Evolutionary conservation across 2,888 invertebrate genomes (phyloP), one percentile per base, ranked within the genome.

Genomic region (Epinotia demarniana): DNA sequence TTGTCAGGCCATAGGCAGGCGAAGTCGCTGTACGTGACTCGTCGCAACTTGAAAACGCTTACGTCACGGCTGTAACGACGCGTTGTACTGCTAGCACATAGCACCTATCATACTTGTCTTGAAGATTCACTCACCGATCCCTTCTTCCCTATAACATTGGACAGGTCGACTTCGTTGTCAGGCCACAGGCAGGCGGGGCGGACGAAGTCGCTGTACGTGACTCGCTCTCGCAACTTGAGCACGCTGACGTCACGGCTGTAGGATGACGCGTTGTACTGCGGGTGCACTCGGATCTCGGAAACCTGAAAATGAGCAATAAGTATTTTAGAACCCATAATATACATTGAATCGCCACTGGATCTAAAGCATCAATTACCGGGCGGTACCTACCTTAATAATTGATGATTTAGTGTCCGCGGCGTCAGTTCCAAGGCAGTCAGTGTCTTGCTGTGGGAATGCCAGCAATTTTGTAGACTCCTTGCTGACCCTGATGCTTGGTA

Each of bases 171-270:
- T 64, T 89, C 84, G 80, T 88, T 86, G 43, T 94, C 95, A 0
- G 93, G 92, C 96, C 96, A 96, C n/a, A 96, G 88, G 80, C 96
- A 96, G 11, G 95, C 94, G 0, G 96, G 95, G 43, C 94, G 88
- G 62, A 96, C 95, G 82, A 90, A 94, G 77, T 93, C 92, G 0
- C 94, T 92, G 83, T 94, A 95, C 13, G 89, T 85, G 0, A 95
- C 93, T 0, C 90, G 81, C 62, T 94, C 93, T 0, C 92, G 87
- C 55, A 96, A 87, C 53, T 89, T 90, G 70, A 96, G 84, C n/a
- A 96, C 87, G 1, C 95, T 95, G 53, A 96, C 86, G 81, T 96
- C 96, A 0, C 94, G 92, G 78, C 93, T 94, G 83, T 94, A 95
- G 0, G 92, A 92, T 0, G 92, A 90, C 33, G 94, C 91, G 82